Evolutionary conservation across 2,797 vertebrate genomes (phyloP).

Genomic region (Adrianichthys oophorus): DNA sequence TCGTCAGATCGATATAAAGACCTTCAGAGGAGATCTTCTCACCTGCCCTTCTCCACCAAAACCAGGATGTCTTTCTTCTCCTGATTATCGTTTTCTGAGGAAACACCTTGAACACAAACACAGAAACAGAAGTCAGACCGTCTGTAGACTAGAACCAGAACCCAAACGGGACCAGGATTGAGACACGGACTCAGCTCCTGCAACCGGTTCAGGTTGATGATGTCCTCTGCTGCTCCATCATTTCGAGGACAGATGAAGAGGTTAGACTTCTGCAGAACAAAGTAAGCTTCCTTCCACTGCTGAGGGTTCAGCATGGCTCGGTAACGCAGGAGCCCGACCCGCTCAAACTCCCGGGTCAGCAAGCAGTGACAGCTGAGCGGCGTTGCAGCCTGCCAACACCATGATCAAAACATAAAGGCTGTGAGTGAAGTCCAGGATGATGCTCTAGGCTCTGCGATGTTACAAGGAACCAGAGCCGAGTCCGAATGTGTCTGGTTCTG

Average conservation of each 20-base stretch:
- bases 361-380: conserved; percentile 93
- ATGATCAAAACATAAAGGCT: neutral
- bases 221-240: conserved; percentile 89
- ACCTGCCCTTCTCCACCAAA: conserved; percentile 95
- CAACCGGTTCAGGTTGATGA: conserved; percentile 91
- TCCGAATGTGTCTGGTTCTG: neutral
- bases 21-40: conserved; percentile 29
- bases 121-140: neutral
- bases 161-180: neutral
- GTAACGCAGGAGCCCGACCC: conserved; percentile 87
- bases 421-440: neutral
- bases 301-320: conserved; percentile 90
- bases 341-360: conserved; percentile 88
- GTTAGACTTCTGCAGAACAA: conserved; percentile 93
- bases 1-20: neutral
- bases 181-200: conserved; percentile 93
- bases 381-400: conserved; percentile 75
- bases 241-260: conserved; percentile 90
- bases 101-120: conserved; percentile 76
- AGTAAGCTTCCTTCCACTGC: conserved; percentile 90
- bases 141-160: neutral
- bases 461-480: neutral
- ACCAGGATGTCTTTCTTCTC: conserved; percentile 93
- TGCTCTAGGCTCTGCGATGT: too few species aligned
- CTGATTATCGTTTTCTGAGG: conserved; percentile 79